phyloP scores from a whole-genome alignment of 2,113 vertebrate genomes.

The Macroglossus sobrinus region DNA sequence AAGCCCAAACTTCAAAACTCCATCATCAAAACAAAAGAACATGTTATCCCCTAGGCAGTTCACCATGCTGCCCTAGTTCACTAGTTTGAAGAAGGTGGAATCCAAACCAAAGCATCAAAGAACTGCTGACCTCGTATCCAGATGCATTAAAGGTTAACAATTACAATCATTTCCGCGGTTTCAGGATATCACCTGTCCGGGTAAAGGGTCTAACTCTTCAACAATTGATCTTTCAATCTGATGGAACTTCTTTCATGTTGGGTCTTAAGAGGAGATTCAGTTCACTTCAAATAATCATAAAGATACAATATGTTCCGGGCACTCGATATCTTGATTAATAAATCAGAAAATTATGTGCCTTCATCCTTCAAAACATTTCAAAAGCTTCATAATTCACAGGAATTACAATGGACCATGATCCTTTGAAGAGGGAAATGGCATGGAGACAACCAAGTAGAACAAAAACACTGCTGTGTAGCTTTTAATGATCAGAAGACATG shows the following conservation, averaged over 20 bases:
- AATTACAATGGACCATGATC: neutral
- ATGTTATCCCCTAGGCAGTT: neutral
- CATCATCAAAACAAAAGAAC: conserved; percentile 13
- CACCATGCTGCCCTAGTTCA: neutral
- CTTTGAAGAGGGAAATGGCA: neutral
- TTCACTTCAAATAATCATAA: neutral
- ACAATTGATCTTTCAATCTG: neutral
- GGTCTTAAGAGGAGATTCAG: neutral
- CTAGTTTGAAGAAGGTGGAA: neutral
- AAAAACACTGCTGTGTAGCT: neutral
- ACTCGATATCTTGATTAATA: neutral
- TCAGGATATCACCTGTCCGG: neutral
- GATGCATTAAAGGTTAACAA: neutral
- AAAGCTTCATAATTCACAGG: neutral
- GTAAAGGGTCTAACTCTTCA: neutral
- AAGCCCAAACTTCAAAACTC: neutral
- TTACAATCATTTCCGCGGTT: neutral
- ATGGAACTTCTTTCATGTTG: neutral
- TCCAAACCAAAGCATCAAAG: neutral
- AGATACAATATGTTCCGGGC: neutral
- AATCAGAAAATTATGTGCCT: neutral
- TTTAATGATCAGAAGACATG: neutral
- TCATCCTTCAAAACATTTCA: neutral
- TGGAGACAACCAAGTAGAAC: neutral
- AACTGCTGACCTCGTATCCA: neutral